phyloP scores from a whole-genome alignment of 2,888 invertebrate genomes.

The Drosophila mimica region DNA sequence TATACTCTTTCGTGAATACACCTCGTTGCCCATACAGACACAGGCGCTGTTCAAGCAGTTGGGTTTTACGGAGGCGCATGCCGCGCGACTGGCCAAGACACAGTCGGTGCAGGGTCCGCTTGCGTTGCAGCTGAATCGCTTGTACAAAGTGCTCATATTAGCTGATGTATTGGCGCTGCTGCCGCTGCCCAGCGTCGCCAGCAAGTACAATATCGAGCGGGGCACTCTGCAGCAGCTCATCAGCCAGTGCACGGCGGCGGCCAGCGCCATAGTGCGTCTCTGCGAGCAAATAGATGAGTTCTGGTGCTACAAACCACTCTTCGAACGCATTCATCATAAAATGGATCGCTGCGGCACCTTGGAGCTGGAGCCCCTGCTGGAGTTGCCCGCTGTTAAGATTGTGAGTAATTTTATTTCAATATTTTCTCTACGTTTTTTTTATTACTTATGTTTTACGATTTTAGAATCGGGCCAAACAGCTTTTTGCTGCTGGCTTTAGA shows the following conservation, averaged over 20 bases:
- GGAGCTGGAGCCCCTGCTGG: constrained; percentile 93
- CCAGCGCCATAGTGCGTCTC: constrained; percentile 91
- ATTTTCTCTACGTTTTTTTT: neutral
- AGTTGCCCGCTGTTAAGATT: constrained; percentile 94
- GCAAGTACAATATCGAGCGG: constrained; percentile 90
- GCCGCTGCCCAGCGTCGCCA: constrained; percentile 89
- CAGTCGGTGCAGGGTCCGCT: constrained; percentile 87
- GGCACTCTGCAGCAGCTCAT: constrained; percentile 93
- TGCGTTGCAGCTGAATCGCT: constrained; percentile 87
- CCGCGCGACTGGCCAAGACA: constrained; percentile 89
- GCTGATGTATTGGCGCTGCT: constrained; percentile 91
- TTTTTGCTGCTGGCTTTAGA: constrained; percentile 93
- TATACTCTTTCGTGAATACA: constrained; percentile 86
- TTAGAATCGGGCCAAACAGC: constrained; percentile 92
- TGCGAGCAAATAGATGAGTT: constrained; percentile 92
- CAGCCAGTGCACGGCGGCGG: constrained; percentile 89
- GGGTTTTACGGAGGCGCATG: constrained; percentile 91
- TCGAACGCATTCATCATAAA: constrained; percentile 90
- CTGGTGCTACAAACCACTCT: constrained; percentile 92
- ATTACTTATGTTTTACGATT: constrained; percentile 6
- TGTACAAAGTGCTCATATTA: constrained; percentile 94
- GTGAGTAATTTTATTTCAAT: constrained; percentile 83
- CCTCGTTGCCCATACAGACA: constrained; percentile 88
- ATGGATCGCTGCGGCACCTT: constrained; percentile 92
- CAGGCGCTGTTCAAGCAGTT: constrained; percentile 89